Percentiles rank a stretch among this genome's conserved stretches.
Evolutionary conservation across 2,113 vertebrate species (phyloP).

Genomic region (Pseudopodoces humilis): DNA sequence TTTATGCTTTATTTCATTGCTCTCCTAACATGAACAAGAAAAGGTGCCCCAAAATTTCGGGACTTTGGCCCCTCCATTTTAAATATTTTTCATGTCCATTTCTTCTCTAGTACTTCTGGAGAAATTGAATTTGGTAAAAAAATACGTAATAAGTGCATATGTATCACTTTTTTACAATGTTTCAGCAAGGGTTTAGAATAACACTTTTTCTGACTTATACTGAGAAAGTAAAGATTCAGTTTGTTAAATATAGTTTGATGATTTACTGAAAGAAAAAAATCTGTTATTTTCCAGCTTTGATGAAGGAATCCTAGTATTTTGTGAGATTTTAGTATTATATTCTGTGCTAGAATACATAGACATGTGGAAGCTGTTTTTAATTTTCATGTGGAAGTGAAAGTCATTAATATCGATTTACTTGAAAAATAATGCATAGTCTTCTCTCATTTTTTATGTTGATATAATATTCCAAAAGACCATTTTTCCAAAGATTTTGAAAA

Average conservation of each 20-base stretch:
- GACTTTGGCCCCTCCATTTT: fast-evolving
- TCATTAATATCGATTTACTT: background rate
- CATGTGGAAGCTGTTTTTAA: background rate
- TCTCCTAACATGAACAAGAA: background rate
- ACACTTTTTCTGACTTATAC: background rate
- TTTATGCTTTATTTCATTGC: background rate
- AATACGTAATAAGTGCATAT: background rate
- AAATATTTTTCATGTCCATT: background rate
- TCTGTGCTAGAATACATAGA: background rate
- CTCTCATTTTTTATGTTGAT: background rate
- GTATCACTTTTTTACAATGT: background rate
- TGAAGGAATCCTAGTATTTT: background rate
- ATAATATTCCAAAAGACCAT: background rate
- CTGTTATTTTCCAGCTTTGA: background rate
- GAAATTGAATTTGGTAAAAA: background rate
- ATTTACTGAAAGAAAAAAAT: background rate
- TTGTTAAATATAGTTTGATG: background rate
- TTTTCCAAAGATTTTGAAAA: background rate
- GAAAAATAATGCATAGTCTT: background rate
- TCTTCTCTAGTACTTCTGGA: background rate
- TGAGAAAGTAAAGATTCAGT: background rate
- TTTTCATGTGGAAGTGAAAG: background rate
- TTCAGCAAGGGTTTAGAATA: background rate
- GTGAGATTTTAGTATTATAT: background rate
- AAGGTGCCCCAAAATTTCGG: background rate